Conservation (phyloP, 2,888 invertebrate genomes). For the Cheilosia urbana region DNA sequence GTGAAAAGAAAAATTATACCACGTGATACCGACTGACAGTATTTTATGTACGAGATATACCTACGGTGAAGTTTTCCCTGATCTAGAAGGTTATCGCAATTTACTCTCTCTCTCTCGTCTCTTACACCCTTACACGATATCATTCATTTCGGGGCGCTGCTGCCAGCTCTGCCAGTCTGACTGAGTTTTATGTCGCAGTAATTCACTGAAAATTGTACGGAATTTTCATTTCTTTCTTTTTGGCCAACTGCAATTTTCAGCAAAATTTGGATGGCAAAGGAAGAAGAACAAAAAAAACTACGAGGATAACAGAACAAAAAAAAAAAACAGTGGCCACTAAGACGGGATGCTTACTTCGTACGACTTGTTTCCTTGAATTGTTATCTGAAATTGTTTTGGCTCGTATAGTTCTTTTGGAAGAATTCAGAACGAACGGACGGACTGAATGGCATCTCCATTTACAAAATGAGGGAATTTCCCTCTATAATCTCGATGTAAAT, state of each 20-base stretch:
- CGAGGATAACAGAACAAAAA: background rate
- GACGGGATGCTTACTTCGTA: slow-evolving; percentile 45
- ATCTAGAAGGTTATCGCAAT: slow-evolving; percentile 28
- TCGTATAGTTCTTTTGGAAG: slow-evolving; percentile 10
- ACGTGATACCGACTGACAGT: background rate
- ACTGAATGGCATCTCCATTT: slow-evolving; percentile 41
- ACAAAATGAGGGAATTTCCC: slow-evolving; percentile 37
- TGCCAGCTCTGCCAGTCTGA: slow-evolving; percentile 42
- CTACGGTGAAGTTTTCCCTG: background rate
- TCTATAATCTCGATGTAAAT: too few relatives aligned
- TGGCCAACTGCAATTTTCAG: background rate
- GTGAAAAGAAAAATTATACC: slow-evolving; percentile 1
- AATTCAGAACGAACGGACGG: background rate
- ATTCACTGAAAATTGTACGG: slow-evolving; percentile 25
- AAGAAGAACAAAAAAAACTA: background rate
- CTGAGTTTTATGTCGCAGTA: slow-evolving; percentile 53
- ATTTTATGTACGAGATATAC: background rate
- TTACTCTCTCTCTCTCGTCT: slow-evolving; percentile 7
- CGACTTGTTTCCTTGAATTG: slow-evolving; percentile 28
- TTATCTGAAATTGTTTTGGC: slow-evolving; percentile 60
- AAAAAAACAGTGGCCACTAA: background rate
- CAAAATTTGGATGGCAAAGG: background rate
- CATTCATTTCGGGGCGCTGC: slow-evolving; percentile 45
- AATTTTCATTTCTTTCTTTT: background rate
- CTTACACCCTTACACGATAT: slow-evolving; percentile 2